Conservation (phyloP, 2,113 vertebrate genomes). For the Myiozetetes cayanensis region DNA sequence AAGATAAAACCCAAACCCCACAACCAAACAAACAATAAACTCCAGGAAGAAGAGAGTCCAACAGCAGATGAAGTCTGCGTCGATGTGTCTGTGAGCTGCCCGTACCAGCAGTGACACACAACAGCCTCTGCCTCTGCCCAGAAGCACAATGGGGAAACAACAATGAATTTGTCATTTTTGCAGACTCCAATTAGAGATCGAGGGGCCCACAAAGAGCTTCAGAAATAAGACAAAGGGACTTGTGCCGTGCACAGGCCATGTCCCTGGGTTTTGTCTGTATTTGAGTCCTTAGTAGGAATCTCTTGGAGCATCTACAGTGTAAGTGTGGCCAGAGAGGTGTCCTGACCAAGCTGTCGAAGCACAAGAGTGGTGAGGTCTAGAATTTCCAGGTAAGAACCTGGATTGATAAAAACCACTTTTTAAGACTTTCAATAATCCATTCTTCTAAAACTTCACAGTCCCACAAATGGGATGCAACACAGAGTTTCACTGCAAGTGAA, state of each 20-base stretch:
- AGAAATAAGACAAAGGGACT: constrained; percentile 3
- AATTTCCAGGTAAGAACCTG: not conserved
- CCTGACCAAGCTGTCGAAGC: not conserved
- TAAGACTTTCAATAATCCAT: too few species aligned
- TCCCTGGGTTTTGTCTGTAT: not conserved
- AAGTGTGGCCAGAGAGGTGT: not conserved
- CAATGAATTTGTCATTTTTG: not conserved
- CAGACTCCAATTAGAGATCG: not conserved
- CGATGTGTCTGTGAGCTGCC: not conserved
- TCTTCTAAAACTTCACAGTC: too few species aligned
- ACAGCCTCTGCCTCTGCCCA: not conserved
- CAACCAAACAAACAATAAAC: not conserved
- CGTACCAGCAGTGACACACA: not conserved
- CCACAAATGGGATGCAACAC: too few species aligned
- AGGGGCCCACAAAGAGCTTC: not conserved
- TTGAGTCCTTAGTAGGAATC: not conserved
- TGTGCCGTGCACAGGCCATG: not conserved
- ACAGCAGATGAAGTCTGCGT: not conserved
- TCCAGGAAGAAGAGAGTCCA: not conserved
- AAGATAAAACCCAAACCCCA: too few species aligned
- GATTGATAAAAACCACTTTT: too few species aligned
- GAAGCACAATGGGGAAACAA: not conserved
- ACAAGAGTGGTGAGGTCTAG: not conserved
- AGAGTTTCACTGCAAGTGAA: not conserved
- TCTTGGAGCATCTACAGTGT: not conserved